Base-by-base conservation (phyloP, 1,140 invertebrate species). In the Papilio dardanus region DNA sequence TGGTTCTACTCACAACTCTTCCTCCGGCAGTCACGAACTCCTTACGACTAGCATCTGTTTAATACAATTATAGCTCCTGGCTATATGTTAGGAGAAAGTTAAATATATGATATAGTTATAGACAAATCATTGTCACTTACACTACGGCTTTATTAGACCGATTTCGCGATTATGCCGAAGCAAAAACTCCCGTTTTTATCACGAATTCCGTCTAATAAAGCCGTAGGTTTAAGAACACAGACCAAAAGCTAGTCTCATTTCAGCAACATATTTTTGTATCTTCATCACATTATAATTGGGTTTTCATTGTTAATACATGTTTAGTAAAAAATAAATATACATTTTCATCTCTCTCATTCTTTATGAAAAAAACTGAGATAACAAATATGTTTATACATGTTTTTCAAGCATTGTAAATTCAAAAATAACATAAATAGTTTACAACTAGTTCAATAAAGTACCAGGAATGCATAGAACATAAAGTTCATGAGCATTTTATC, bases 401-500 rank as follows among this genome's bases (percentile, higher is more conserved):
- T 5, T n/a, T n/a, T n/a, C n/a, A n/a, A 1, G n/a, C 8, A 16
- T 12, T 42, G 14, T 5, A 42, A 42, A 42, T 4, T 19, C n/a
- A 46, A 1, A 2, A 8, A 24, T 54, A 31, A 16, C 31, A 14
- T 65, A 24, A 30, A 16, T 65, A 16, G 28, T 31, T 65, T 31
- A 31, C n/a, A 58, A 58, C 12, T 7, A 19, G 28, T 66, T 7
- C 16, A 40, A 10, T 35, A 69, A 1, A 40, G 35, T 69, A 42
- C n/a, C 21, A 66, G 16, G 67, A 69, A 42, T 69, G n/a, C 33
- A 40, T 69, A 21, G 31, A 31, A n/a, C 67, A 24, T 37, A 69
- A 69, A 69, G 67, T 69, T 66, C 67, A 69, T 40, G 67, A 69
- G 8, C 67, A 69, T 40, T 69, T 24, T 21, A 8, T 35, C 24